Conservation (phyloP, 1,140 invertebrate genomes). For the Drosophila kohkoa region DNA sequence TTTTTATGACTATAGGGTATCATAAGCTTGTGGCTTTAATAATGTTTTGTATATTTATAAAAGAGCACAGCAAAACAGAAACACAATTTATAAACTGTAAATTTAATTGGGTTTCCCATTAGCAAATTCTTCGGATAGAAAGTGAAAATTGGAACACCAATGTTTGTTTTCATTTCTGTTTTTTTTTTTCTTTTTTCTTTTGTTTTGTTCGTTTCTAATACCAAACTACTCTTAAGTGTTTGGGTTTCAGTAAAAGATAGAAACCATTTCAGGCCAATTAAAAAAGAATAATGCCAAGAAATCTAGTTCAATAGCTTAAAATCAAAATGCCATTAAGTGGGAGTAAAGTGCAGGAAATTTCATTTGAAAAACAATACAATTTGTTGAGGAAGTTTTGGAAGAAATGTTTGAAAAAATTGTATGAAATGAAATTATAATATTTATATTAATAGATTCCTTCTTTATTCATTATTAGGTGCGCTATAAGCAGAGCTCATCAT, state of each 20-base stretch:
- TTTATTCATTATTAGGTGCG: slow-evolving; percentile 44
- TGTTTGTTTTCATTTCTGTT: slow-evolving; percentile 17
- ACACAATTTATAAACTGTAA: slow-evolving; percentile 37
- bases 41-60: slow-evolving; percentile 23
- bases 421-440: no score
- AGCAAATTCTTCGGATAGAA: slow-evolving; percentile 16
- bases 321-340: background rate
- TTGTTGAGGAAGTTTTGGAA: no score
- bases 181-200: slow-evolving; percentile 13
- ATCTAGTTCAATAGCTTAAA: background rate
- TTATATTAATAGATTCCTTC: background rate
- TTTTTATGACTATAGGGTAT: slow-evolving; percentile 11
- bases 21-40: slow-evolving; percentile 8
- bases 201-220: background rate
- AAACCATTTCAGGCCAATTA: background rate
- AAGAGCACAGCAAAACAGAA: slow-evolving; percentile 22
- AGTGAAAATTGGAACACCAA: slow-evolving; percentile 17
- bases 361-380: no score
- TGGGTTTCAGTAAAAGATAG: background rate
- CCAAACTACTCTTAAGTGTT: slow-evolving; percentile 10
- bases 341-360: no score
- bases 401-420: no score
- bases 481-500: slow-evolving; percentile 67
- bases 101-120: slow-evolving; percentile 27
- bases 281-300: background rate